Evolutionary conservation across 2,888 invertebrate species (phyloP), one percentile per base, ranked within the genome.

Genomic region (Cheilosia impressa): DNA sequence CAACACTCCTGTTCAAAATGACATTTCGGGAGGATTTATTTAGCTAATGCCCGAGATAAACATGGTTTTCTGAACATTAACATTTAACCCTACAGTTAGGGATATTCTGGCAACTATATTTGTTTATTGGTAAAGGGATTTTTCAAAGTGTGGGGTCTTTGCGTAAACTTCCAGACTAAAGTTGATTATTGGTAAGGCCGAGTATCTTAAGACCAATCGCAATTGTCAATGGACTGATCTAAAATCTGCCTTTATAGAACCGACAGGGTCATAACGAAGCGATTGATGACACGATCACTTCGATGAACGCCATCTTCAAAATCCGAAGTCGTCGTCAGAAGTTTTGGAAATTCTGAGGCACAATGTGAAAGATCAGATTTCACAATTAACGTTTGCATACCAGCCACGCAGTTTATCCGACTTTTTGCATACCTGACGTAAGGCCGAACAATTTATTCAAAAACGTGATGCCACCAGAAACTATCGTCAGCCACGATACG

Each of bases 201-300:
- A n/a, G n/a, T 43, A 2, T 43, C 43, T n/a, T 6, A 43, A 43
- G 43, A 43, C 43, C 15, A 43, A 43, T n/a, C 6, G 6, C 15
- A 45, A 45, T 2, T 45, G n/a, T 6, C 15, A 15, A n/a, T 45
- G 45, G 45, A 45, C 45, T 45, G 17, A 45, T 5, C 27, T 60
- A 6, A 19, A n/a, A 2, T n/a, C 24, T 3, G 47, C 63, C 2
- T 17, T 65, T 2, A 47, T 50, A 4, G 34, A 65, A 19, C 63
- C 17, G n/a, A 45, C 34, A 57, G 2, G 10, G 31, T 4, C 13
- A n/a, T 2, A 13, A 24, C 13, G 31, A 47, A 27, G 19, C 62
- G 9, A 17, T 62, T 13, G 62, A 62, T 22, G 62, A 62, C 9
- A 45, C 45, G 9, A 45, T 62, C 4, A 43, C 43, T 43, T 43